Conservation (phyloP, 2,888 invertebrate species). For the Hermaeophaga mercurialis region DNA sequence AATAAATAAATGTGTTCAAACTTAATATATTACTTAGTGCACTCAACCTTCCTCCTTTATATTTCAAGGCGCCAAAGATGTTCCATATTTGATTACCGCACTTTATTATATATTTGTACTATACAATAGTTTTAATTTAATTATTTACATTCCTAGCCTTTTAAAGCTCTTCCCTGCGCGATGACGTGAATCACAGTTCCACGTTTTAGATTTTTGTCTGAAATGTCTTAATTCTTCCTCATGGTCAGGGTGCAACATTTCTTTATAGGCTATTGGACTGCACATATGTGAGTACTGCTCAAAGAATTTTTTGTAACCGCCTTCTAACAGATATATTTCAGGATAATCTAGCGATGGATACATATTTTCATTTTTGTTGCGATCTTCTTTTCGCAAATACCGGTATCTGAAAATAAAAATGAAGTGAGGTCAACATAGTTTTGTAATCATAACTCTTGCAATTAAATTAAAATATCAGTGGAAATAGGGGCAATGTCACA, state of each 20-base stretch:
- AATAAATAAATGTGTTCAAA: too few relatives aligned
- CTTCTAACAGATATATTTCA: conserved; percentile 91
- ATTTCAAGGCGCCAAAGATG: too few relatives aligned
- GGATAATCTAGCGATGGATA: conserved; percentile 91
- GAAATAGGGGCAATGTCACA: too few relatives aligned
- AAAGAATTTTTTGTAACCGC: conserved; percentile 88
- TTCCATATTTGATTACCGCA: conserved; percentile 3
- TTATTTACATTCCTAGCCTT: conserved; percentile 39
- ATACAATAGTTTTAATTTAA: conserved; percentile 24
- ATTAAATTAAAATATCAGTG: too few relatives aligned
- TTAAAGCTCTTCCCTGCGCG: conserved; percentile 38
- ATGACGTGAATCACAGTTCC: conserved; percentile 62
- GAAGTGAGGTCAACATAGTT: too few relatives aligned
- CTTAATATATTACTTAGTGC: too few relatives aligned
- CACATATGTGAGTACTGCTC: conserved; percentile 70
- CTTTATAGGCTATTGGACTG: conserved; percentile 75
- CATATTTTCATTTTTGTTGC: conserved; percentile 75
- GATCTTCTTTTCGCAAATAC: conserved; percentile 82
- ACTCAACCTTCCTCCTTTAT: too few relatives aligned
- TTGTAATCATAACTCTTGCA: too few relatives aligned
- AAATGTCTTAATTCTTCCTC: conserved; percentile 73
- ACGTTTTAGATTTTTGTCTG: conserved; percentile 77
- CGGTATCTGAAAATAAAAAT: conserved; percentile 70
- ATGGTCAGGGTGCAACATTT: conserved; percentile 86
- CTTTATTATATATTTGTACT: conserved; percentile 35